These are phyloP conservation scores for Cetonia aurata DNA, from an alignment of 2,888 invertebrate species.

Conservation along the genomic window DNA sequence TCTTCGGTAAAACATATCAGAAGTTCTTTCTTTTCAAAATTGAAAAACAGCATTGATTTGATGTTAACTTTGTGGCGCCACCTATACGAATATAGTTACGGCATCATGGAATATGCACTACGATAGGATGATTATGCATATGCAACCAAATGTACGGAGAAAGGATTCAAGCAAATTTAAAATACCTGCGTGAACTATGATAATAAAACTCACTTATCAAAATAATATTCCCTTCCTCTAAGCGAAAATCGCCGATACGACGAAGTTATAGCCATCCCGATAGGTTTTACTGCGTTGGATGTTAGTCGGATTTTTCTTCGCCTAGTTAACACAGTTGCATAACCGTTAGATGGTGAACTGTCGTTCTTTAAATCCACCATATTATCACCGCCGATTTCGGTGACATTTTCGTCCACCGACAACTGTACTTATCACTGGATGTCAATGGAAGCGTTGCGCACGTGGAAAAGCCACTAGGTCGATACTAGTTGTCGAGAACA, in stretches of 20 bases:
- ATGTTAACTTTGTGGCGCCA: neutral
- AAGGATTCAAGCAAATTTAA: neutral
- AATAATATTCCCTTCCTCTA: slow-evolving; percentile 4
- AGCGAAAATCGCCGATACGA: slow-evolving; percentile 21
- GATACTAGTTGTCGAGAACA: slow-evolving; percentile 15
- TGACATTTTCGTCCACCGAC: slow-evolving; percentile 26
- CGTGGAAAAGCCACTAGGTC: slow-evolving; percentile 21
- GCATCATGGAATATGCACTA: no score
- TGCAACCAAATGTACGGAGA: slow-evolving; percentile 15
- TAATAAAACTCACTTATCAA: slow-evolving; percentile 30
- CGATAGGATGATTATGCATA: neutral
- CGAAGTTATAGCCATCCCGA: neutral
- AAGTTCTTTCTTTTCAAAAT: no score
- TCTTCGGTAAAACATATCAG: no score
- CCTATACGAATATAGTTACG: neutral
- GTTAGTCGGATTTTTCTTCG: slow-evolving; percentile 8
- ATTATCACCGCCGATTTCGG: neutral
- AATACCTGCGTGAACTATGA: neutral
- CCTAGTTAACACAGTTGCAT: slow-evolving; percentile 6
- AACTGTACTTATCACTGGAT: neutral
- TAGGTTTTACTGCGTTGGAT: slow-evolving; percentile 8
- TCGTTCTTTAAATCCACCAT: slow-evolving; percentile 40
- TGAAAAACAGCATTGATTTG: neutral
- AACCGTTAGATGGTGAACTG: neutral
- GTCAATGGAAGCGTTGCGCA: neutral